Conservation (phyloP, 2,113 vertebrate genomes). For the human (Homo sapiens) region DNA sequence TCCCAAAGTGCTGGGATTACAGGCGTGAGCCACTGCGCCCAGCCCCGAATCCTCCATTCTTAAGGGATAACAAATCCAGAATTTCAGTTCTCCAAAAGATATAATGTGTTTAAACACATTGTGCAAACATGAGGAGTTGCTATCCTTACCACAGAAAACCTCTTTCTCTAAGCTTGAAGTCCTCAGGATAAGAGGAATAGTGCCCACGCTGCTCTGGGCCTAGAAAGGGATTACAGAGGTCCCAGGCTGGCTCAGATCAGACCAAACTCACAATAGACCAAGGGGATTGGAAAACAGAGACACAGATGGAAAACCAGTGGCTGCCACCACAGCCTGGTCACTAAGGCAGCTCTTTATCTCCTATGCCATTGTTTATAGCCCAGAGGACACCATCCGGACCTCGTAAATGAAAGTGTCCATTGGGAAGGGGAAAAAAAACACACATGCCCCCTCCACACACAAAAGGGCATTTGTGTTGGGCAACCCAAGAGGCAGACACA, state of each 20-base stretch:
- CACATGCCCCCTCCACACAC: slow-evolving; percentile 63
- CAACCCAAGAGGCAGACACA: slow-evolving; percentile 59
- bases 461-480: slow-evolving; percentile 70
- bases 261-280: slow-evolving; percentile 10
- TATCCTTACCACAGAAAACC: not conserved
- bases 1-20: no score
- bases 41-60: slow-evolving; percentile 9
- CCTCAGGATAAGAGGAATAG: not conserved
- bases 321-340: not conserved
- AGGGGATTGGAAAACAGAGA: not conserved
- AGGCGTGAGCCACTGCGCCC: no score
- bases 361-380: slow-evolving; percentile 40
- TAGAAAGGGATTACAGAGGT: not conserved
- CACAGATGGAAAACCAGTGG: slow-evolving; percentile 6
- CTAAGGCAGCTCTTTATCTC: slow-evolving; percentile 48
- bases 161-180: not conserved
- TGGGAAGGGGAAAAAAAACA: slow-evolving; percentile 61
- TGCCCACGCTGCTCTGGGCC: not conserved
- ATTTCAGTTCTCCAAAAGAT: slow-evolving; percentile 32
- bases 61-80: slow-evolving; percentile 39
- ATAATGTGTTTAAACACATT: slow-evolving; percentile 12
- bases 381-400: slow-evolving; percentile 63
- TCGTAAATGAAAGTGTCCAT: slow-evolving; percentile 61
- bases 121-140: not conserved
- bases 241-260: not conserved